Evolutionary conservation across 1,140 invertebrate species (phyloP), one percentile per base, ranked within the genome.

Genomic region (Drosophila orena): DNA sequence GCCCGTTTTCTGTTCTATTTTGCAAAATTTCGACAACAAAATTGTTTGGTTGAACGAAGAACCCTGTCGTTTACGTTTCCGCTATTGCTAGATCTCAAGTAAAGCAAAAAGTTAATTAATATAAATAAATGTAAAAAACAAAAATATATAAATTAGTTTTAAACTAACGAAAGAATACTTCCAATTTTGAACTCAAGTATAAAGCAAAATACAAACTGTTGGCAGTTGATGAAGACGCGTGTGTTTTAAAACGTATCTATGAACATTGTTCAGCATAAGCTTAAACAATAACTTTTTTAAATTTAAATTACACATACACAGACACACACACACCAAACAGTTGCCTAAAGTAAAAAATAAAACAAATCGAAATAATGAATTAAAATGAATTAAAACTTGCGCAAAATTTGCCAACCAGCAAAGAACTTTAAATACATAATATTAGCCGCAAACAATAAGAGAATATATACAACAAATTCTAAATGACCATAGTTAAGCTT

Each of bases 401-500:
- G 81, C 73, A 85, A 85, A 85, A 83, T 81, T 85, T 85, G 81
- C 78, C 68, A 85, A 76, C 81, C 83, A 88, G 84, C 83, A 88
- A 79, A 86, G 40, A 86, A 86, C 83, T 86, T 86, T 86, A 86
- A 83, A 75, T 81, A 71, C 72, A 83, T 77, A 73, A 64, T 86
- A 81, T 68, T 74, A 81, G 76, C 76, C 57, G 81, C 75, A 81
- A 76, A 77, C 62, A 77, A 88, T 81, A 81, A 86, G 72, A 69
- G 66, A 77, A 77, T 57, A 83, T 83, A 78, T 86, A 86, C 83
- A 77, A 86, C 75, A 83, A 86, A 86, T 86, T 86, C 83, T 86
- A 86, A 86, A 88, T 86, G 84, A 88, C 79, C 84, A 86, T 86
- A 86, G 79, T 86, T 86, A 86, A 86, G 83, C 79, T 88, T 86